Conservation (phyloP, 2,797 vertebrate genomes). For the Pseudotriccus pelzelni region DNA sequence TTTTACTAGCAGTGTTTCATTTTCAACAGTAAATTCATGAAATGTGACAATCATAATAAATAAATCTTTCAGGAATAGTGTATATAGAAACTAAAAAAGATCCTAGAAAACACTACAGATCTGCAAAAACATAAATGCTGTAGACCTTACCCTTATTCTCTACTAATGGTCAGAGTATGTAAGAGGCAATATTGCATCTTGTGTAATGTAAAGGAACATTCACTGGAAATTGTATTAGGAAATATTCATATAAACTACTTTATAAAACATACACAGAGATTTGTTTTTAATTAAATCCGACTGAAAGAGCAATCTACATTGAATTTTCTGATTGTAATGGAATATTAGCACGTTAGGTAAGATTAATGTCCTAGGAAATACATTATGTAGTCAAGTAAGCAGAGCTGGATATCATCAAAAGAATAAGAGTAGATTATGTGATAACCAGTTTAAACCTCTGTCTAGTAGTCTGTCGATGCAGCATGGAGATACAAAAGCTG, state of each 20-base stretch:
- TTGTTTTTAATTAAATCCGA: neutral
- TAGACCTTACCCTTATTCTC: slow-evolving; percentile 19
- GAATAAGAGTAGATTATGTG: neutral
- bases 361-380: neutral
- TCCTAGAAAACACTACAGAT: slow-evolving; percentile 35
- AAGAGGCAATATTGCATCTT: neutral
- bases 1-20: slow-evolving; percentile 35
- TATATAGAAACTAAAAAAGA: slow-evolving; percentile 29
- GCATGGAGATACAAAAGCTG: neutral
- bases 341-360: neutral
- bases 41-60: neutral
- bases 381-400: neutral
- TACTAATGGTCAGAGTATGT: neutral
- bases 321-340: neutral
- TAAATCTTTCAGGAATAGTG: neutral
- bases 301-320: neutral
- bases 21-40: slow-evolving; percentile 37
- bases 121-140: slow-evolving; percentile 13
- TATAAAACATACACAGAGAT: neutral
- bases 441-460: neutral
- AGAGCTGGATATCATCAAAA: neutral
- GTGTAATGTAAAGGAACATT: neutral
- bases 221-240: neutral
- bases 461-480: neutral
- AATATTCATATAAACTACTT: neutral